Evolutionary conservation across 2,797 vertebrate species (phyloP).

Genomic region (Etheostoma perlongum): DNA sequence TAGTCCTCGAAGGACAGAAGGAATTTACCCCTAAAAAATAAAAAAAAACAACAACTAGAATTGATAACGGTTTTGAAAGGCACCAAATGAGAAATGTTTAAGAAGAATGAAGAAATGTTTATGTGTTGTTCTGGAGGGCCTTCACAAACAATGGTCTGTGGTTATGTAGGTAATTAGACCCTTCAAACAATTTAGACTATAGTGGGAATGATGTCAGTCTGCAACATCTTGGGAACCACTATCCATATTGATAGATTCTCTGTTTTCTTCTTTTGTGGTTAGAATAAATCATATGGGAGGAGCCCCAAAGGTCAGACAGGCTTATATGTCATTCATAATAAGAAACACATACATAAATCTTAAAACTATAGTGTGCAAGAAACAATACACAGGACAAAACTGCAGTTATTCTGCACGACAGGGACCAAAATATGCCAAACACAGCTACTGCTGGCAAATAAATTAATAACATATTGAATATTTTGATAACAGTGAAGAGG

Average conservation of each 20-base stretch:
- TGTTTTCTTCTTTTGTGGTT: background rate
- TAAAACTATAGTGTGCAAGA: background rate
- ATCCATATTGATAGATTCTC: background rate
- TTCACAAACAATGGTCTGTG: no score
- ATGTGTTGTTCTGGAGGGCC: no score
- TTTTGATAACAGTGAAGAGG: conserved; percentile 58
- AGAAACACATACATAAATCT: conserved; percentile 24
- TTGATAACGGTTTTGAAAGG: no score
- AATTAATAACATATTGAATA: conserved; percentile 50
- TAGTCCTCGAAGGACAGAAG: background rate
- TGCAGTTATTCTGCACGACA: conserved; percentile 14
- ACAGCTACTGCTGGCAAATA: conserved; percentile 15
- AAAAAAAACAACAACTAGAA: no score
- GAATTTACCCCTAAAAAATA: background rate
- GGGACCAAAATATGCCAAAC: conserved; percentile 38
- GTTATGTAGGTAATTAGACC: no score
- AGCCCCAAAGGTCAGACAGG: conserved; percentile 4
- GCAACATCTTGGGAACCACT: conserved; percentile 10
- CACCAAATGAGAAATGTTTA: no score
- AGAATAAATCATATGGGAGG: background rate
- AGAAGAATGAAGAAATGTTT: no score
- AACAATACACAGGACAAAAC: conserved; percentile 14
- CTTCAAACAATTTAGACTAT: no score
- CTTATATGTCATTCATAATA: conserved; percentile 16
- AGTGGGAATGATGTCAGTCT: background rate